These are phyloP conservation scores for Lutjanus erythropterus DNA, from an alignment of 2,113 vertebrate genomes.

Conservation along the genomic window DNA sequence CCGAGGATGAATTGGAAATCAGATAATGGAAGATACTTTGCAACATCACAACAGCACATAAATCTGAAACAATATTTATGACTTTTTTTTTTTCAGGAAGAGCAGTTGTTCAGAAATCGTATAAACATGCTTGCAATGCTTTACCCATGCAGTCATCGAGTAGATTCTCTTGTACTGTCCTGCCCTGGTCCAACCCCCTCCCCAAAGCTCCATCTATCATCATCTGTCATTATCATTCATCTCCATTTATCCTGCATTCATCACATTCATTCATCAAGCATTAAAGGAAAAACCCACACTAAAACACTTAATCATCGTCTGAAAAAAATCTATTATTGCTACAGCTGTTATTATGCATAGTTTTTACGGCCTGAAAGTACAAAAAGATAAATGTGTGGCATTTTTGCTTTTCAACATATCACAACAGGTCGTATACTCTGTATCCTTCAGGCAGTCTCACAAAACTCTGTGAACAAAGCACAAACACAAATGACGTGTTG, in stretches of 20 bases:
- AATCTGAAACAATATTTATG: neutral
- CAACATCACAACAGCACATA: neutral
- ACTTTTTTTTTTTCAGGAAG: neutral
- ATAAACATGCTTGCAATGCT: neutral
- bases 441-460: neutral
- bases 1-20: neutral
- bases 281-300: conserved; percentile 4
- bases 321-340: neutral
- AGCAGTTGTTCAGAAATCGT: neutral
- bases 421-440: neutral
- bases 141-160: neutral
- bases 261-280: conserved; percentile 24
- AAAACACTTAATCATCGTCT: conserved; percentile 3
- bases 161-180: neutral
- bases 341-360: neutral
- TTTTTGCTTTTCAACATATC: neutral
- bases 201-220: conserved; percentile 36
- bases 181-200: neutral
- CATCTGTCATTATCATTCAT: conserved; percentile 24
- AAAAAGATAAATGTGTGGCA: neutral
- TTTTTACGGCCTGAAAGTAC: neutral
- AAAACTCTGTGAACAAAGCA: neutral
- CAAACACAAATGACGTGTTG: neutral
- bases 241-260: conserved; percentile 24
- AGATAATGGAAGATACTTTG: neutral